Base-by-base conservation (phyloP, 2,888 invertebrate genomes). In the Pyralis farinalis region DNA sequence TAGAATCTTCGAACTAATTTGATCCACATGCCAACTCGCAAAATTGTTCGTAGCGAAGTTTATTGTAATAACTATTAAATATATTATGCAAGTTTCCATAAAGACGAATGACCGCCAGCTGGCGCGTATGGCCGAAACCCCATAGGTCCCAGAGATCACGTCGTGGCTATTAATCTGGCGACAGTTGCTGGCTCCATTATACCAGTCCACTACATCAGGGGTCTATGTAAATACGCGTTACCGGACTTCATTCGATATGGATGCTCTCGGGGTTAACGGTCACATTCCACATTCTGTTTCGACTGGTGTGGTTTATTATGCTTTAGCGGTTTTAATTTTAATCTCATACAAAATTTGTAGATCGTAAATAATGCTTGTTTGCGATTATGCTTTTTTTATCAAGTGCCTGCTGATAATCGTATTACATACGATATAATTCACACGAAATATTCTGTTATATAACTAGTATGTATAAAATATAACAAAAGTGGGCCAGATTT, bases 101-200 rank as follows among this genome's bases (percentile, higher is more conserved):
- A 30, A 30, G 10, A 30, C 7, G 12, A 31, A 31, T 31, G 8
- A 12, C 31, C 31, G 31, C 31, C 27, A 39, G 31, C 32, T 43
- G 44, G n/a, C 37, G 44, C 42, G 22, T 29, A 49, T 55, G 58
- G 58, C 60, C 60, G 52, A 60, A 59, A 56, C 54, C 44, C 55
- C 55, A 53, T 53, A 53, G 42, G 50, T 47, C 43, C 44, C 42
- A 40, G 43, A 42, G 51, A 64, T 63, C 76, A 71, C 70, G 72
- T 62, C 34, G 43, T 11, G 21, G 47, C 64, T 63, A 78, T 79
- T 65, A 76, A 64, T 78, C 71, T 66, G 61, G 63, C 59, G 55
- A 57, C 78, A 73, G 71, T 63, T 77, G 76, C 63, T 54, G 43
- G 49, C 34, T 35, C 42, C 40, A 40, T 45, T 43, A 43, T 34